These are phyloP conservation scores for Drosophila borborema DNA, from an alignment of 2,888 invertebrate genomes.

Conservation along the genomic window DNA sequence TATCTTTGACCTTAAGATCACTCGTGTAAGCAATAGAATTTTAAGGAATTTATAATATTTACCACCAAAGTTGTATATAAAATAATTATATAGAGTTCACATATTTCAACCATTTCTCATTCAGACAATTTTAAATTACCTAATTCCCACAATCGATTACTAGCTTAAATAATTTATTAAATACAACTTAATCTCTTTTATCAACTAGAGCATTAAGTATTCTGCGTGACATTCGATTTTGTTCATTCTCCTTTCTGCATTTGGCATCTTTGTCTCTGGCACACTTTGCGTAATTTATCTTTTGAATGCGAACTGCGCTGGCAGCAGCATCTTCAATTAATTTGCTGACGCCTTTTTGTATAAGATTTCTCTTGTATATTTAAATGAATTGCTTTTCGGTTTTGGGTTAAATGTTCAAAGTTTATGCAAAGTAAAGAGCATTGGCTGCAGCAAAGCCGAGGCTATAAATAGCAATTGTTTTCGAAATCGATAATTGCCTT, in stretches of 20 bases:
- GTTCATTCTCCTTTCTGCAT: constrained; percentile 29
- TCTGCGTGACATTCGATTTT: neutral
- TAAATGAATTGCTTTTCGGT: constrained; percentile 48
- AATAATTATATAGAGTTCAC: neutral
- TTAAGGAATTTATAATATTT: no score
- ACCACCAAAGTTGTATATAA: neutral
- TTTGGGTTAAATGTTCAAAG: constrained; percentile 27
- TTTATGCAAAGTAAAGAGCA: neutral
- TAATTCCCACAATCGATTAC: neutral
- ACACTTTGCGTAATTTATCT: constrained; percentile 61
- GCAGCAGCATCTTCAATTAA: constrained; percentile 51
- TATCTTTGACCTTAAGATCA: no score
- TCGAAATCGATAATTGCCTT: constrained; percentile 52
- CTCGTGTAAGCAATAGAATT: no score
- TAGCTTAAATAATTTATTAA: neutral
- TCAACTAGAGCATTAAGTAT: neutral
- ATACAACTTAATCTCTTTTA: neutral
- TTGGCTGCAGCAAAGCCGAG: neutral
- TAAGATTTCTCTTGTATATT: constrained; percentile 12
- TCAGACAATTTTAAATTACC: neutral
- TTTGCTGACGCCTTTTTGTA: constrained; percentile 27
- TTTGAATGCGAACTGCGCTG: constrained; percentile 25
- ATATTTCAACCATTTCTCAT: neutral
- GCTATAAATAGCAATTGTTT: constrained; percentile 32
- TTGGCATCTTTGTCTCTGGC: constrained; percentile 23